Conservation (phyloP, 2,113 vertebrate species). For the Corynorhinus townsendii region DNA sequence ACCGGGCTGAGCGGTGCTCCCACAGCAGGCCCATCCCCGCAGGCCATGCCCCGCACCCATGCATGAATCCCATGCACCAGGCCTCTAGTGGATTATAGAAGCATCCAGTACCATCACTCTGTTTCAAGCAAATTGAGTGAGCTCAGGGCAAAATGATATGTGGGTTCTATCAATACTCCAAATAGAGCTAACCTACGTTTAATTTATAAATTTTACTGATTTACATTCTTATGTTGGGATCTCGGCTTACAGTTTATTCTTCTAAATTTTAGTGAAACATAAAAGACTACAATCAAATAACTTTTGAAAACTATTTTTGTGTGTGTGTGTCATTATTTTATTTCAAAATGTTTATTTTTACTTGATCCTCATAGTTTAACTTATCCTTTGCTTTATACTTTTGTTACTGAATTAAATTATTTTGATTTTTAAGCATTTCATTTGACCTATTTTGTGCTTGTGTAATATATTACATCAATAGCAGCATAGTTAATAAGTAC, state of each 20-base stretch:
- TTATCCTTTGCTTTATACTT: neutral
- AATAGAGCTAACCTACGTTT: neutral
- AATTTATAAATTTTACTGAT: neutral
- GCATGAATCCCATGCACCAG: no score
- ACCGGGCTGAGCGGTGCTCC: no score
- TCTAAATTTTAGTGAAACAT: constrained; percentile 5
- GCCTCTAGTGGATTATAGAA: neutral
- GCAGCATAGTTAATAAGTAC: neutral
- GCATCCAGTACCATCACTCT: neutral
- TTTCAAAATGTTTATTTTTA: constrained; percentile 14
- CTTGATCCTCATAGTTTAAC: neutral
- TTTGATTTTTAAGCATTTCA: neutral
- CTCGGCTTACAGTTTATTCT: neutral
- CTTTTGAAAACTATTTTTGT: neutral
- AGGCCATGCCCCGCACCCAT: no score
- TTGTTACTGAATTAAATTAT: constrained; percentile 24
- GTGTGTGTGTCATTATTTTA: neutral
- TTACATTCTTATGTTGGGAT: constrained; percentile 4
- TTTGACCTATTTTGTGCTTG: neutral
- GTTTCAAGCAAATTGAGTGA: neutral
- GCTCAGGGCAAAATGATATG: neutral
- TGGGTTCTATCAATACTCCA: constrained; percentile 3
- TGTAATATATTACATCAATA: neutral
- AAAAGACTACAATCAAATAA: neutral
- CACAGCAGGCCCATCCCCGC: no score